phyloP scores from a whole-genome alignment of 2,888 invertebrate genomes.

The Cosmia pyralina region DNA sequence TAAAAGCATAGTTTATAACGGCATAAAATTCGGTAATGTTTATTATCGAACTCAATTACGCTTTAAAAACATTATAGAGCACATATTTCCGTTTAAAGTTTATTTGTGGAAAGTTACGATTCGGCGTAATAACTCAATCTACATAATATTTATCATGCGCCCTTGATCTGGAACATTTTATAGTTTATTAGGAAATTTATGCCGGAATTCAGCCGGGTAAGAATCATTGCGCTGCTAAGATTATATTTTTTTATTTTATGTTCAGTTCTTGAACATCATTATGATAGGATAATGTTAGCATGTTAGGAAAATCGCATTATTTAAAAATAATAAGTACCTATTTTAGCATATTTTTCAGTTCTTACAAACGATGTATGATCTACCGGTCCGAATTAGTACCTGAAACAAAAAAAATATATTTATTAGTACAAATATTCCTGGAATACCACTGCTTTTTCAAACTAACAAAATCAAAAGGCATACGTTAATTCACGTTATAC shows the following conservation, averaged over 20 bases:
- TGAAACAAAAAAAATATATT: conserved; percentile 45
- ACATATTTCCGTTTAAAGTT: conserved; percentile 43
- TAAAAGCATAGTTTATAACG: conserved; percentile 27
- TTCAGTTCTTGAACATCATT: conserved; percentile 3
- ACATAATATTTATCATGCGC: conserved; percentile 48
- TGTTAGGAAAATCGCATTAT: neutral
- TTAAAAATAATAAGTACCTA: neutral
- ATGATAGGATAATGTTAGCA: conserved; percentile 1
- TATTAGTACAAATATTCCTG: conserved; percentile 10
- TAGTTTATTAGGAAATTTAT: conserved; percentile 66
- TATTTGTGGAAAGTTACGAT: conserved; percentile 54
- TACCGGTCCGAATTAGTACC: conserved; percentile 31
- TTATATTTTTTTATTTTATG: conserved; percentile 24
- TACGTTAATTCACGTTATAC: conserved; percentile 2
- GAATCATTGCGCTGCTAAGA: conserved; percentile 22
- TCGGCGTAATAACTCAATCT: conserved; percentile 56
- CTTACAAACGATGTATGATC: neutral
- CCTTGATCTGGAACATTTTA: conserved; percentile 54
- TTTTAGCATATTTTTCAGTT: neutral
- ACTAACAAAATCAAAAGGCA: conserved; percentile 4
- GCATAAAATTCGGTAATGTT: conserved; percentile 41
- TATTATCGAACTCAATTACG: conserved; percentile 31
- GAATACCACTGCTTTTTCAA: neutral
- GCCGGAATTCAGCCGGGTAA: conserved; percentile 25
- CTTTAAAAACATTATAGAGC: conserved; percentile 34